Evolutionary conservation across 2,113 vertebrate genomes (phyloP).

Genomic region (Irena cyanogastra): DNA sequence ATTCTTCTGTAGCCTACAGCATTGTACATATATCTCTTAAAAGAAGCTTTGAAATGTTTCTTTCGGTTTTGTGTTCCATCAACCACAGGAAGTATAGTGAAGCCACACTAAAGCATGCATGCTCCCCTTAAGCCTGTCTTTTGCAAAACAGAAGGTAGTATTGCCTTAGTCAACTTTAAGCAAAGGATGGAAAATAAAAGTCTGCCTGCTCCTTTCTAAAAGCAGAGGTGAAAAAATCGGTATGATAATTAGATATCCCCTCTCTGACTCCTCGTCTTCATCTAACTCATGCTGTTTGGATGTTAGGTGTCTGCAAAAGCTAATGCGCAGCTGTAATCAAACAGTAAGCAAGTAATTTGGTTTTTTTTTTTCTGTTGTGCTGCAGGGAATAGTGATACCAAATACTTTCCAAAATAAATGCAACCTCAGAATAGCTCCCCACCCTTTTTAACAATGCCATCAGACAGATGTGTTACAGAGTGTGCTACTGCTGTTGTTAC

Average conservation of each 20-base stretch:
- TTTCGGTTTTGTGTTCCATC: not conserved
- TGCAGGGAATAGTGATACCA: not conserved
- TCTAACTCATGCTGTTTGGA: not conserved
- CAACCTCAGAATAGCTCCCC: not conserved
- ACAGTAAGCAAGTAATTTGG: not conserved
- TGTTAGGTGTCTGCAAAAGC: not conserved
- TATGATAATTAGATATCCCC: not conserved
- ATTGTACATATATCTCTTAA: not conserved
- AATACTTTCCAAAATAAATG: not conserved
- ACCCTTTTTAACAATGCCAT: not conserved
- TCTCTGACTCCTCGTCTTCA: not conserved
- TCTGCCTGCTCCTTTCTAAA: not conserved
- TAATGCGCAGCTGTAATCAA: not conserved
- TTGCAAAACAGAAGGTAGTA: not conserved
- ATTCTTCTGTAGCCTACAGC: not conserved
- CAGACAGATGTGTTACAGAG: not conserved
- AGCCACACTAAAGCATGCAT: not conserved
- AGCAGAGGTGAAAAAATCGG: not conserved
- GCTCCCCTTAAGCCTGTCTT: not conserved
- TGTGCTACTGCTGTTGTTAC: not conserved
- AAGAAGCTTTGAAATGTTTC: not conserved
- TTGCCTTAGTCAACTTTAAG: not conserved
- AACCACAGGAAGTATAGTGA: not conserved
- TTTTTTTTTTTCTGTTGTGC: not conserved
- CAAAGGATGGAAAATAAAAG: not conserved